Base-by-base conservation (phyloP, 2,797 vertebrate genomes). In the Microcaecilia unicolor region DNA sequence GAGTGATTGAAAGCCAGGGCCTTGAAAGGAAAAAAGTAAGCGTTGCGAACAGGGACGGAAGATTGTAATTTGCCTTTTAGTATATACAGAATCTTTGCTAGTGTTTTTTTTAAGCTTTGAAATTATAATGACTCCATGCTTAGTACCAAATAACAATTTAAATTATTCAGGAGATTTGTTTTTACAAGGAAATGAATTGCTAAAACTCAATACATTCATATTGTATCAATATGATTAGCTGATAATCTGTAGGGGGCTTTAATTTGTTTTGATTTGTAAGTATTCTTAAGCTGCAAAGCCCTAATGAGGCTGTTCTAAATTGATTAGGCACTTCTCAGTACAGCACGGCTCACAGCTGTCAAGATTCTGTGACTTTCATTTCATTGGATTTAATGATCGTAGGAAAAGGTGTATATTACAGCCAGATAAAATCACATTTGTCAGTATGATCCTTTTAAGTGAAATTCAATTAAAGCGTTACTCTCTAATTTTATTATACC, bases 381-480 rank as follows among this genome's bases (percentile, higher is more conserved):
- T 87, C 86, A 88, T 87, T 84, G 86, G 87, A 91, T 95, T 93
- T 91, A 89, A 90, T 81, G 82, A 86, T 81, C 64, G 69, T 74
- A 69, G 72, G 76, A 72, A 76, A 84, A 85, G 80, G 85, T 80
- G 84, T 77, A 64, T 86, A 74, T 90, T 89, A 88, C 84, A 72
- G 81, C 75, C 81, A 88, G 86, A 82, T 84, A 86, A 86, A 91
- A 96, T 98, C 81, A 51, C 85, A 91, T 95, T 92, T 94, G 89
- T 91, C 89, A 88, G 88, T 85, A 63, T 85, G 88, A 93, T 92
- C 91, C 91, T 87, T 93, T 93, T 93, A 93, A 92, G 88, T 87
- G 85, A 89, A 93, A 93, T 94, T 96, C 91, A 95, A 97, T 97
- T 97, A 94, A 83, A 83, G 64, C 69, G 69, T 80, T 90, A 91